phyloP scores from a whole-genome alignment of 2,113 vertebrate genomes.

The Ovibos moschatus region DNA sequence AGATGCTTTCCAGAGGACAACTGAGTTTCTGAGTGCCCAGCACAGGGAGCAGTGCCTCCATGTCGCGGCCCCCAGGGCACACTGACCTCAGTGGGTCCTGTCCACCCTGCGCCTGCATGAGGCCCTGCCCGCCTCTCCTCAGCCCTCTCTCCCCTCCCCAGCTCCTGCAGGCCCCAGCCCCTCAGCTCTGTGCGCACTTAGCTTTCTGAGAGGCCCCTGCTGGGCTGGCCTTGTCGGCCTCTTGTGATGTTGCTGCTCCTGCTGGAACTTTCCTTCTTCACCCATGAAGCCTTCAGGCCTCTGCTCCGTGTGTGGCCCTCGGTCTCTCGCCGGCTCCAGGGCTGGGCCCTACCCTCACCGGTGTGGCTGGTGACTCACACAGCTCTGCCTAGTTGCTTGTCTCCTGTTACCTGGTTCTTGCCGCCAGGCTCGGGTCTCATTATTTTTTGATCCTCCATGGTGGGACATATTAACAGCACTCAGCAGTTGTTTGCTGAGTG shows the following conservation, averaged over 20 bases:
- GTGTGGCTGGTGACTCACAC: not conserved
- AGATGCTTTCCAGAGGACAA: not conserved
- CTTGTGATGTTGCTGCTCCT: not conserved
- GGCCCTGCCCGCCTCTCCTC: not conserved
- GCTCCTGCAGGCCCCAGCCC: not conserved
- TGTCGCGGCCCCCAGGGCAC: rapidly evolving
- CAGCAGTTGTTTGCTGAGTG: not conserved
- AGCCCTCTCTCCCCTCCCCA: not conserved
- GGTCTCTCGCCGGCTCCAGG: not conserved
- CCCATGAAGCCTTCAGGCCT: not conserved
- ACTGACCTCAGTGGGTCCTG: not conserved
- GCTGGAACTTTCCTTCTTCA: not conserved
- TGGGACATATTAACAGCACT: not conserved
- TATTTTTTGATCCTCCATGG: not conserved
- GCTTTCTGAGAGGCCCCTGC: not conserved
- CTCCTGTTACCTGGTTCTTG: not conserved
- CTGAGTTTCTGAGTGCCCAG: not conserved
- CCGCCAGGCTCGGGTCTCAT: not conserved
- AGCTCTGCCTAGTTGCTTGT: not conserved
- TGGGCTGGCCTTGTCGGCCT: not conserved
- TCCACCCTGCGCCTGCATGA: too few relatives aligned
- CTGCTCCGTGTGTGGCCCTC: not conserved
- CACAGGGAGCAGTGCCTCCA: not conserved
- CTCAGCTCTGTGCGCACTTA: rapidly evolving
- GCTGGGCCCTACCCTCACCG: not conserved